Conservation (phyloP, 2,888 invertebrate species). For the Drosophila prolongata region DNA sequence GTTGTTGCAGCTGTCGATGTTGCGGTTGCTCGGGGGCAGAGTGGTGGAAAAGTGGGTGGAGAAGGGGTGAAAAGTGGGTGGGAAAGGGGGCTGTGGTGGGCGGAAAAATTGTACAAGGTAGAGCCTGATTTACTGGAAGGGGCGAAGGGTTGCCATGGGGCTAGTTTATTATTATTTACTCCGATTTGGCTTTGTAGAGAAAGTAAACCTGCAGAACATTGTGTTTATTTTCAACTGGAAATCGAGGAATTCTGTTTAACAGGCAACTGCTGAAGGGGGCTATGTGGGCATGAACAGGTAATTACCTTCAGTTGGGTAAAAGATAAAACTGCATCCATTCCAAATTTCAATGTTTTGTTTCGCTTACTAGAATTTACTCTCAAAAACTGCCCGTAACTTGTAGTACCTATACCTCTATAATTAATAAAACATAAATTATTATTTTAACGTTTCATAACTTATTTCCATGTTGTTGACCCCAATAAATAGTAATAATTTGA, state of each 20-base stretch:
- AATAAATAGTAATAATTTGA: too few species aligned
- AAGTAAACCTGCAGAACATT: conserved; percentile 12
- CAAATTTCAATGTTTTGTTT: too few species aligned
- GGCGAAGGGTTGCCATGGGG: conserved; percentile 15
- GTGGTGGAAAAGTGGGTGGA: not conserved
- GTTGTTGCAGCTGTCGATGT: conserved; percentile 34
- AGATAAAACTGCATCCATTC: too few species aligned
- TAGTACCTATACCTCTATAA: too few species aligned
- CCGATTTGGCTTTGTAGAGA: conserved; percentile 58
- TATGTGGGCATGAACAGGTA: not conserved
- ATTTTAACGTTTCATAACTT: too few species aligned
- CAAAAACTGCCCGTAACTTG: too few species aligned
- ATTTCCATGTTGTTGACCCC: too few species aligned
- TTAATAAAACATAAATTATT: too few species aligned
- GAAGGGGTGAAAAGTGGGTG: not conserved
- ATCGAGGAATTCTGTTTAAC: conserved; percentile 6
- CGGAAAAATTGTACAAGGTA: conserved; percentile 3
- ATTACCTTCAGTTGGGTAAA: not conserved
- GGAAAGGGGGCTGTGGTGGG: not conserved
- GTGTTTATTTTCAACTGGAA: conserved; percentile 28
- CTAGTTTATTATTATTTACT: conserved; percentile 65
- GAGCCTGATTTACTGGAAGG: conserved; percentile 9
- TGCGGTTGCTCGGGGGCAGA: conserved; percentile 15
- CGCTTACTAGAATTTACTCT: too few species aligned
- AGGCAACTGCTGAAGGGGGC: not conserved